A percentile compares a stretch with the other conserved stretches of the same genome.
Evolutionary conservation across 2,888 invertebrate genomes (phyloP).

Genomic region (Lissocephala sabroskyi): DNA sequence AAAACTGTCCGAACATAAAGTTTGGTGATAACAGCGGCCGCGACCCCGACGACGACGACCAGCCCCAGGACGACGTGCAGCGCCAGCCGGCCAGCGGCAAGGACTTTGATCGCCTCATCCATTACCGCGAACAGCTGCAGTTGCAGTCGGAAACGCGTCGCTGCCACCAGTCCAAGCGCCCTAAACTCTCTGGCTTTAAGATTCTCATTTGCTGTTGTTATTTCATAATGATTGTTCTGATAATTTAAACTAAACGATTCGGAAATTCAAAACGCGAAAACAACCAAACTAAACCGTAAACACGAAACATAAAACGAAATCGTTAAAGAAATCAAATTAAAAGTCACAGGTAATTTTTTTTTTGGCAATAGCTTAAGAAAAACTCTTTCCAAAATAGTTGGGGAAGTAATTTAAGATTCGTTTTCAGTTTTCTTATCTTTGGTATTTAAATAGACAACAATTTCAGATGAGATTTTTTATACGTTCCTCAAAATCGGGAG

Average conservation of each 20-base stretch:
- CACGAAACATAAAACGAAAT: too few species aligned
- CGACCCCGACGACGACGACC: conserved; percentile 13
- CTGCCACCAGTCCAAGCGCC: conserved; percentile 13
- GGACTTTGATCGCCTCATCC: conserved; percentile 7
- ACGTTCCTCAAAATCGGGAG: too few species aligned
- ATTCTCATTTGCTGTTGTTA: conserved; percentile 55
- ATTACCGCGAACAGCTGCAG: conserved; percentile 19
- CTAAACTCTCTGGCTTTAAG: conserved; percentile 46
- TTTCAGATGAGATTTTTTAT: too few species aligned
- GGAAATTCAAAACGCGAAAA: conserved; percentile 2
- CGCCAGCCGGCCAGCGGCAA: conserved; percentile 11
- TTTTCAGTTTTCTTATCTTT: too few species aligned
- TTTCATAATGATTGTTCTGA: conserved; percentile 44
- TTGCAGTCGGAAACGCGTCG: conserved; percentile 26
- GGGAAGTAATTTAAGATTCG: too few species aligned
- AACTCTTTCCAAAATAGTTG: too few species aligned
- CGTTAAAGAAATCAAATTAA: too few species aligned
- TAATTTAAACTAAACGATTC: conserved; percentile 25
- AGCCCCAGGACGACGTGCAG: conserved; percentile 18
- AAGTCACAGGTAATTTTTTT: too few species aligned
- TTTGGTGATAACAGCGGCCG: conserved; percentile 11
- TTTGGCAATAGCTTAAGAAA: too few species aligned
- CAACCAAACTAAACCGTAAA: conserved; percentile 3
- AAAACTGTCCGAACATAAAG: conserved; percentile 39
- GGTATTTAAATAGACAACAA: too few species aligned